These are phyloP conservation scores for Mythimna pallens DNA, from an alignment of 2,888 invertebrate species.

Conservation along the genomic window DNA sequence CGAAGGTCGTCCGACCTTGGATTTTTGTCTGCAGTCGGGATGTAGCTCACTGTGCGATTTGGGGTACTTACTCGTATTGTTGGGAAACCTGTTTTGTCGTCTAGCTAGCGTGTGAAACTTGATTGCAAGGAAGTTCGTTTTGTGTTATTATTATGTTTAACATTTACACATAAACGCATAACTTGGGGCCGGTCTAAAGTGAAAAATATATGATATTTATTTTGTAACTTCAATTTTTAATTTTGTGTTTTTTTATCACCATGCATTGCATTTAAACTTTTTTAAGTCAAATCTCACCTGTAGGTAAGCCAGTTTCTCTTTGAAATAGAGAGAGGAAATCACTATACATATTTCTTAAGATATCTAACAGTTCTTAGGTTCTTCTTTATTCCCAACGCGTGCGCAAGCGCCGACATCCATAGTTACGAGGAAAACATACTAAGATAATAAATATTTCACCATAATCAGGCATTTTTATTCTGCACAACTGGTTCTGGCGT, in stretches of 20 bases:
- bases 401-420: slow-evolving; percentile 11
- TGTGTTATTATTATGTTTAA: slow-evolving; percentile 33
- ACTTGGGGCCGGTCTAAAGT: slow-evolving; percentile 13
- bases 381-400: slow-evolving; percentile 35
- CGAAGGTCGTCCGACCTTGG: slow-evolving; percentile 67
- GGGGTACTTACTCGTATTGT: slow-evolving; percentile 62
- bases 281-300: background rate
- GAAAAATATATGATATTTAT: background rate
- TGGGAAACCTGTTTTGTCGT: slow-evolving; percentile 63
- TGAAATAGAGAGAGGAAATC: background rate
- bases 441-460: slow-evolving; percentile 47
- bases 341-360: background rate
- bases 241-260: background rate
- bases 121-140: slow-evolving; percentile 43
- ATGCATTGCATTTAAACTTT: too few species aligned
- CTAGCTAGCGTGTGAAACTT: slow-evolving; percentile 50
- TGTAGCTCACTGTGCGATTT: slow-evolving; percentile 61
- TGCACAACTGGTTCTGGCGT: slow-evolving; percentile 36
- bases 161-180: background rate
- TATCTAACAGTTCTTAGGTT: slow-evolving; percentile 13
- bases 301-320: background rate
- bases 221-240: background rate
- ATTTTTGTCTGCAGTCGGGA: slow-evolving; percentile 64
- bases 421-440: slow-evolving; percentile 33
- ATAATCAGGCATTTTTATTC: slow-evolving; percentile 57